These are phyloP conservation scores for Drosophila equinoxialis DNA, from an alignment of 1,140 invertebrate genomes.

Conservation along the genomic window DNA sequence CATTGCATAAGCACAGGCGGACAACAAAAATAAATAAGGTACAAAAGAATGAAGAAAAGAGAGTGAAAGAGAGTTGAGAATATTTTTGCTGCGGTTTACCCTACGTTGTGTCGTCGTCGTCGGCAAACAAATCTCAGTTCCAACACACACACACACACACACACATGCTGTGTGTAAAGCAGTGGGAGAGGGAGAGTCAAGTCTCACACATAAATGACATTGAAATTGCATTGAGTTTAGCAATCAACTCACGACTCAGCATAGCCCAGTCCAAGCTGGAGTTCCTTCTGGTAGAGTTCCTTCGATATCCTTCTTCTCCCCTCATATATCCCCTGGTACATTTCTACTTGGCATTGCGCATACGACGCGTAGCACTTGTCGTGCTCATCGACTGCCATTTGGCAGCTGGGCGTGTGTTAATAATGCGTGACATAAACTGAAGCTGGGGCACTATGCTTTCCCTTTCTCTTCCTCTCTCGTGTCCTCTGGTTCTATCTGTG, in stretches of 20 bases:
- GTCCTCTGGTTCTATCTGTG: background rate
- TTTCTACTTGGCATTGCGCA: conserved; percentile 54
- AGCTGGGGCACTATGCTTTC: conserved; percentile 40
- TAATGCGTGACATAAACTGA: conserved; percentile 78
- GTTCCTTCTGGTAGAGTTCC: conserved; percentile 6
- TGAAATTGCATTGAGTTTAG: conserved; percentile 69
- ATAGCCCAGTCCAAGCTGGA: conserved; percentile 33
- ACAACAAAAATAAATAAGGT: conserved; percentile 68
- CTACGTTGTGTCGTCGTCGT: conserved; percentile 17
- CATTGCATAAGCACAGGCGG: conserved; percentile 76
- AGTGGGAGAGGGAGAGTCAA: no score
- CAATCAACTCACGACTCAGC: conserved; percentile 72
- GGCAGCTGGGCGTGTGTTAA: conserved; percentile 69
- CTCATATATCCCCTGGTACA: no score
- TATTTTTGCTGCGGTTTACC: conserved; percentile 51
- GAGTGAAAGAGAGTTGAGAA: conserved; percentile 35
- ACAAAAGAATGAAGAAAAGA: conserved; percentile 33
- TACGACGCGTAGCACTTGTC: conserved; percentile 71
- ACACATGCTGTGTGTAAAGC: background rate
- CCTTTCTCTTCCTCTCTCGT: conserved; percentile 23
- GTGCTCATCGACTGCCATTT: conserved; percentile 26
- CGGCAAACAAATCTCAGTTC: conserved; percentile 68
- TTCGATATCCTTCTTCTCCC: background rate
- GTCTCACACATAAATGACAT: conserved; percentile 28
- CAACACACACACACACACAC: conserved; percentile 30